A percentile compares a stretch with the other conserved stretches of the same genome.
phyloP scores from a whole-genome alignment of 2,797 vertebrate species.

The Parambassis ranga region DNA sequence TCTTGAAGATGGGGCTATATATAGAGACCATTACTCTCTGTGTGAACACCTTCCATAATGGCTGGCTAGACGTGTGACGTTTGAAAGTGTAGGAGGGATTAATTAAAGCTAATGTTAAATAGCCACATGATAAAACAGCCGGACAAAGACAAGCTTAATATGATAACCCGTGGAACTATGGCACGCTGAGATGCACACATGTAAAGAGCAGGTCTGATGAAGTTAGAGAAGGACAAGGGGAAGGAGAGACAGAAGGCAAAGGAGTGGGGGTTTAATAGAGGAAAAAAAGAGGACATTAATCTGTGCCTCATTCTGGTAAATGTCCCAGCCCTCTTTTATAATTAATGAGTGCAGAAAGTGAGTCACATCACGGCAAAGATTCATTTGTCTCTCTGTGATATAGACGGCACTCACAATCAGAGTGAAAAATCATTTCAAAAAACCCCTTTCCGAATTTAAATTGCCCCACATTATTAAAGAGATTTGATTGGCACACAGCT shows the following conservation, averaged over 20 bases:
- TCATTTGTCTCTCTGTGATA: not conserved
- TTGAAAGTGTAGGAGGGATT: not conserved
- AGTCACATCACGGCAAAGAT: conserved; percentile 4
- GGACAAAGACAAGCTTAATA: not conserved
- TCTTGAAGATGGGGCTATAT: not conserved
- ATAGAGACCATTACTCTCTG: not conserved
- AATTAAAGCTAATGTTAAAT: not conserved
- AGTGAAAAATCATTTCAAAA: conserved; percentile 1
- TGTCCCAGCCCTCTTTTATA: not conserved
- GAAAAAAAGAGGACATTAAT: not conserved
- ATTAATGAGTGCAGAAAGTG: conserved; percentile 1
- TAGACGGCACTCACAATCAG: not conserved
- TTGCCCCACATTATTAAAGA: not conserved
- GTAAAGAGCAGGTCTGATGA: not conserved
- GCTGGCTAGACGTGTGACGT: not conserved
- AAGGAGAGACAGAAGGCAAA: not conserved
- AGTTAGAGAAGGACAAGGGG: not conserved
- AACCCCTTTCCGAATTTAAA: not conserved
- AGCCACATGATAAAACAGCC: not conserved
- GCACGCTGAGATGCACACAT: not conserved
- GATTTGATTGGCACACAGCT: not conserved
- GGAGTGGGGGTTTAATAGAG: not conserved
- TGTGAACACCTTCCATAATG: not conserved
- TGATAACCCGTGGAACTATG: not conserved
- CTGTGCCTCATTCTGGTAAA: not conserved